Percentiles rank a stretch among this genome's conserved stretches.
These are phyloP conservation scores for Nylanderia fulva DNA, from an alignment of 1,140 invertebrate genomes.

Conservation along the genomic window DNA sequence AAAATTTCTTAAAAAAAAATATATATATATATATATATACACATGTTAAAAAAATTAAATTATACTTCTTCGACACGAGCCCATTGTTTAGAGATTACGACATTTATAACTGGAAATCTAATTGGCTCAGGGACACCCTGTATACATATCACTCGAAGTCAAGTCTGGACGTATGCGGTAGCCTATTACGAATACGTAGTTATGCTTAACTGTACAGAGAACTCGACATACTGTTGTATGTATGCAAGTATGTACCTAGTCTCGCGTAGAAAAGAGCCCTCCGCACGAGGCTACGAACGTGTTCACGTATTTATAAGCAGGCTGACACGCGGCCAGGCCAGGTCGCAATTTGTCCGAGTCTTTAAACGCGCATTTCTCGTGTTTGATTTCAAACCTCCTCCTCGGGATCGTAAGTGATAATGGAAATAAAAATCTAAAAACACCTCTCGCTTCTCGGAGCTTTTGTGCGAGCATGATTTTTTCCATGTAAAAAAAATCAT, in stretches of 20 bases:
- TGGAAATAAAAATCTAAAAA: neutral
- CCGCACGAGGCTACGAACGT: constrained; percentile 2
- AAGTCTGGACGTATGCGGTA: constrained; percentile 17
- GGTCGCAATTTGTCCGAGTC: constrained; percentile 67
- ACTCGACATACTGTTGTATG: constrained; percentile 36
- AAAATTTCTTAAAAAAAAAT: neutral
- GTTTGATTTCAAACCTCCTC: neutral
- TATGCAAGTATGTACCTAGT: neutral
- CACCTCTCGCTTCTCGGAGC: neutral
- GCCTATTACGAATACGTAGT: constrained; percentile 32
- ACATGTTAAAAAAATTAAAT: constrained; percentile 2
- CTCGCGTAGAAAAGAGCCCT: constrained; percentile 19
- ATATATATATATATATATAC: too few relatives aligned
- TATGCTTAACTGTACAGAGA: constrained; percentile 36
- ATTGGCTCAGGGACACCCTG: constrained; percentile 19
- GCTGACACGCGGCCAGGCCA: constrained; percentile 44
- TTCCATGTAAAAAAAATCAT: neutral
- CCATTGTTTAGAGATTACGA: constrained; percentile 4
- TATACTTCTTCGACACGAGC: neutral
- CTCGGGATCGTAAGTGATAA: neutral
- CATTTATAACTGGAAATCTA: neutral
- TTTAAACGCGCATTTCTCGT: constrained; percentile 64
- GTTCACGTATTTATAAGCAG: constrained; percentile 56
- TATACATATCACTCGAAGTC: neutral
- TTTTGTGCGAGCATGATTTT: neutral